phyloP scores from a whole-genome alignment of 2,888 invertebrate genomes.

The Melangyna quadrimaculata region DNA sequence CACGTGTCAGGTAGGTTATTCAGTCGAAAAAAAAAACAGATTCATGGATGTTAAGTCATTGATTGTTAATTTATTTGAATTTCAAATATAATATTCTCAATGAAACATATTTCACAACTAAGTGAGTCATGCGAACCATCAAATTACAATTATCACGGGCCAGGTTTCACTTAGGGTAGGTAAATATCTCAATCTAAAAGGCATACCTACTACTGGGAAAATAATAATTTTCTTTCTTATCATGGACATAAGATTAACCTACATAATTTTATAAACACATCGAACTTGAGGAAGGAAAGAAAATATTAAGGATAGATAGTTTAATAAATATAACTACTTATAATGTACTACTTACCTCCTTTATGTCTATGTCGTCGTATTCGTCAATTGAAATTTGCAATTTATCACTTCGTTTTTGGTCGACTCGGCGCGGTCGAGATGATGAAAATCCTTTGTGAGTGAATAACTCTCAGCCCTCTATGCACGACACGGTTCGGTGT shows the following conservation, averaged over 20 bases:
- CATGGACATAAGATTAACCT: background rate
- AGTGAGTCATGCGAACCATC: slow-evolving; percentile 14
- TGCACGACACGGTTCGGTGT: slow-evolving; percentile 1
- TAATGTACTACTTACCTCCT: slow-evolving; percentile 29
- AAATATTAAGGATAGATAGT: background rate
- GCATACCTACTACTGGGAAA: no score
- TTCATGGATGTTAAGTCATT: background rate
- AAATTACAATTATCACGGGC: background rate
- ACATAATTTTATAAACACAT: background rate
- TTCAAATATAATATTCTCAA: background rate
- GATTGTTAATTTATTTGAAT: background rate
- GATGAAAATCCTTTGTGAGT: background rate
- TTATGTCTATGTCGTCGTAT: slow-evolving; percentile 7
- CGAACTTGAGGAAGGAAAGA: background rate
- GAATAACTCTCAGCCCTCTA: background rate
- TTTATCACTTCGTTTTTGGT: slow-evolving; percentile 6
- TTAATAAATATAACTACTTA: no score
- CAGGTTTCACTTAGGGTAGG: no score
- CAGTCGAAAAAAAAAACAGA: background rate
- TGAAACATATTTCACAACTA: background rate
- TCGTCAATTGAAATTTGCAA: background rate
- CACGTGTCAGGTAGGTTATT: background rate
- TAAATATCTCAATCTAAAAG: background rate
- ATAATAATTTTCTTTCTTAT: background rate
- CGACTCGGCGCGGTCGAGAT: background rate